These are phyloP conservation scores for Elegia similella DNA, from an alignment of 2,888 invertebrate species.

Conservation along the genomic window DNA sequence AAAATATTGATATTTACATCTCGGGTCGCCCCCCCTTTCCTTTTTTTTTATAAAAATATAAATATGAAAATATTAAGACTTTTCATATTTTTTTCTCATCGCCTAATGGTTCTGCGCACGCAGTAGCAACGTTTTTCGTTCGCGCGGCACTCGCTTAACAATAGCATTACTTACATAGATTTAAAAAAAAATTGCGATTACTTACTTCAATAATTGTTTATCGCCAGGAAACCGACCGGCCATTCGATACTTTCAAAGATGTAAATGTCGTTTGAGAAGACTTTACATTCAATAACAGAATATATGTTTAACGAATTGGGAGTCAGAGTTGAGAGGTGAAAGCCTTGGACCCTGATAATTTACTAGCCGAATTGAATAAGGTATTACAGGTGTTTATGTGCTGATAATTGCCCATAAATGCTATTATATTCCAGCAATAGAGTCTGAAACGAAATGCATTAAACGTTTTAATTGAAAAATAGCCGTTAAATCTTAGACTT, in stretches of 20 bases:
- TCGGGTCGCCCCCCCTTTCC: too few species aligned
- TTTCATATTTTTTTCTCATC: too few species aligned
- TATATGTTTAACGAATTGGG: background rate
- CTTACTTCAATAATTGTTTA: background rate
- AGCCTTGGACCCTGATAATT: background rate
- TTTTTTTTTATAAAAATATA: too few species aligned
- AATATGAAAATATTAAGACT: too few species aligned
- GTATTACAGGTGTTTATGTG: constrained; percentile 2
- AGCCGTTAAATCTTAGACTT: too few species aligned
- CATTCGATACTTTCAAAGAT: background rate
- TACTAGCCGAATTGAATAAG: constrained; percentile 4
- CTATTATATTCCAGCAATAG: background rate
- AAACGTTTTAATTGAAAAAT: too few species aligned
- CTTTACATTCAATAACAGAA: constrained; percentile 4
- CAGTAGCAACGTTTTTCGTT: too few species aligned
- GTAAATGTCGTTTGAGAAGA: constrained; percentile 5
- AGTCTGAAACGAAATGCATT: background rate
- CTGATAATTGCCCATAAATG: background rate
- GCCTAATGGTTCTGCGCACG: too few species aligned
- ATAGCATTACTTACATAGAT: too few species aligned
- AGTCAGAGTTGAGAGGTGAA: constrained; percentile 9
- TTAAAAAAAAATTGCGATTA: too few species aligned
- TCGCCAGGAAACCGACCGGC: background rate
- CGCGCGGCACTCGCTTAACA: too few species aligned
- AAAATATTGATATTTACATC: too few species aligned